Evolutionary conservation across 2,888 invertebrate genomes (phyloP), one percentile per base, ranked within the genome.

Genomic region (Clusia tigrina): DNA sequence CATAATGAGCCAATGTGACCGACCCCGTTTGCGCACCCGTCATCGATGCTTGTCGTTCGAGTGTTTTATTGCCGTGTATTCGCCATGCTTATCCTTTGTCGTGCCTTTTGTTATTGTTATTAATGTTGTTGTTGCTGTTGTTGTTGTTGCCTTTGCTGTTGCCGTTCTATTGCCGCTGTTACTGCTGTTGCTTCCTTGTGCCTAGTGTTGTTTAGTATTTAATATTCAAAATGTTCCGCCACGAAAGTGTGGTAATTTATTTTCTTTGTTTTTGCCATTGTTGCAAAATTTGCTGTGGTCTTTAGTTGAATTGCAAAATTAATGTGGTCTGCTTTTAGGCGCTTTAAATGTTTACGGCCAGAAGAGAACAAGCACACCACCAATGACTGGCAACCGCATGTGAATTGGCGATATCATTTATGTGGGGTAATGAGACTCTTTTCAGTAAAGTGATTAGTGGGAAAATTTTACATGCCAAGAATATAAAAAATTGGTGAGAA

Each of bases 331-430:
- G 20, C 48, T 48, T 48, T 48, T 48, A 20, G 48, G 20, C 18
- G 48, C 22, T 48, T 48, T 15, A 32, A 9, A 32, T 32, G 6
- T 32, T 32, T 32, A n/a, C n/a, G n/a, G n/a, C n/a, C n/a, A n/a
- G n/a, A n/a, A n/a, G n/a, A n/a, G n/a, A n/a, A n/a, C n/a, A n/a
- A n/a, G n/a, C n/a, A n/a, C n/a, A n/a, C n/a, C 10, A 23, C n/a
- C 55, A 55, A 42, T 46, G 25, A 46, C 46, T 23, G 15, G 22
- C 57, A 20, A 46, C 57, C 57, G 57, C 57, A 42, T 23, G 46
- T 25, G 57, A 42, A 38, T 57, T 57, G 57, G 55, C 38, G 32
- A 26, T 55, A 55, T 55, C 32, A 55, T 37, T 55, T 37, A 55
- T 37, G 18, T 5, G 20, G 18, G 55, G 55, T 37, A 55, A 55